These are phyloP conservation scores for Phortica magna DNA, from an alignment of 2,888 invertebrate species.

Conservation along the genomic window DNA sequence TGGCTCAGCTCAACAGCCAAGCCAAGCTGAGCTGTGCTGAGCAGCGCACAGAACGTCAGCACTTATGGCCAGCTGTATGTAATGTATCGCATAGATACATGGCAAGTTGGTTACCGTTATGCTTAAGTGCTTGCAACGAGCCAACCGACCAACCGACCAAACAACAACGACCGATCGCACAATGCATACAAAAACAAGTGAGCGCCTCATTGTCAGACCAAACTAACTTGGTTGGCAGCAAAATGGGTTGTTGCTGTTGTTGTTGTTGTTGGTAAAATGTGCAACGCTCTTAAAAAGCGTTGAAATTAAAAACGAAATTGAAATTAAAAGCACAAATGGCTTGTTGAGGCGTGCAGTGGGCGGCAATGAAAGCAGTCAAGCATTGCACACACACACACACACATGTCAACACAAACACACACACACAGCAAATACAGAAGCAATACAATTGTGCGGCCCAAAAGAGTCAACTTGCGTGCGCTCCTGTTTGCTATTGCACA, in stretches of 20 bases:
- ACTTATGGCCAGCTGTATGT: slow-evolving; percentile 60
- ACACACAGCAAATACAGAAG: neutral
- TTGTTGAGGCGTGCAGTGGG: neutral
- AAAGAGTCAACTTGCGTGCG: neutral
- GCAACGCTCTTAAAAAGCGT: neutral
- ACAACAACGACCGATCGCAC: neutral
- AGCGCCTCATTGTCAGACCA: neutral
- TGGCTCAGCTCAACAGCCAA: neutral
- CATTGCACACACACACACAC: neutral
- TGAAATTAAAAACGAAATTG: slow-evolving; percentile 24
- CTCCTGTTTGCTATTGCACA: neutral
- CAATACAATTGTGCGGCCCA: neutral
- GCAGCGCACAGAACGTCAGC: too few relatives aligned
- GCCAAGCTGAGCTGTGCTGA: neutral
- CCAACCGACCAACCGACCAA: neutral
- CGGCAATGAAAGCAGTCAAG: neutral
- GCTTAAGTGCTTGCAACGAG: slow-evolving; percentile 36
- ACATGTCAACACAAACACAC: too few relatives aligned
- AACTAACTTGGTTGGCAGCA: neutral
- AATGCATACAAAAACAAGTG: neutral
- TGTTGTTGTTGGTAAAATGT: slow-evolving; percentile 6
- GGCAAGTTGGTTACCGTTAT: slow-evolving; percentile 59
- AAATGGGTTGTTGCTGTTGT: too few relatives aligned
- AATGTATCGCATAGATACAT: slow-evolving; percentile 47
- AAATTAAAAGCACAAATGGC: slow-evolving; percentile 7